These are phyloP conservation scores for Corella eumyota DNA, from an alignment of 23 tunicate genomes.

Conservation along the genomic window DNA sequence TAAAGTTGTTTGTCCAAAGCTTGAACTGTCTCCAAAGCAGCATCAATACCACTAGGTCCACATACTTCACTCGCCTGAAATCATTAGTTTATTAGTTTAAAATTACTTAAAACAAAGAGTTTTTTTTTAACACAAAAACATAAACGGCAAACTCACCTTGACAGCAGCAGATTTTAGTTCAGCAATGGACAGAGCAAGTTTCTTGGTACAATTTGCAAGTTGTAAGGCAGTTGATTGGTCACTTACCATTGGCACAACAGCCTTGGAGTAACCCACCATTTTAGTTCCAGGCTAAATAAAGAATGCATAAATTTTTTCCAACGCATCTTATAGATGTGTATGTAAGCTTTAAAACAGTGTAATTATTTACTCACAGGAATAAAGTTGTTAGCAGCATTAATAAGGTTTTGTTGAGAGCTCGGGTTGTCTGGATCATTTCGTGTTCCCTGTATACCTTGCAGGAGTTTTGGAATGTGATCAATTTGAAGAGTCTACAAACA, in stretches of 20 bases:
- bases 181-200: constrained; percentile 67
- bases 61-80: constrained; percentile 82
- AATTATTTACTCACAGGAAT: constrained; percentile 32
- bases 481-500: constrained; percentile 40
- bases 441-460: constrained; percentile 64
- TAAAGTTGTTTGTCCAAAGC: constrained; percentile 67
- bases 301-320: not conserved
- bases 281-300: constrained; percentile 73
- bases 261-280: constrained; percentile 97
- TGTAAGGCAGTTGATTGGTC: constrained; percentile 90
- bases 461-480: constrained; percentile 71
- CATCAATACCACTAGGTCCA: constrained; percentile 82
- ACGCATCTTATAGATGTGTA: too few species aligned
- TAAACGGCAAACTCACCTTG: constrained; percentile 22
- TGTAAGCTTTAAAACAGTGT: too few species aligned
- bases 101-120: not conserved
- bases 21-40: constrained; percentile 77
- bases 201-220: constrained; percentile 95
- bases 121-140: not conserved
- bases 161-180: constrained; percentile 51
- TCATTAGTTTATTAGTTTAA: not conserved
- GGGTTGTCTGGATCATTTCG: constrained; percentile 61
- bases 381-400: constrained; percentile 85
- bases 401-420: constrained; percentile 70
- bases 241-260: constrained; percentile 92